phyloP scores from a whole-genome alignment of 2,888 invertebrate genomes.

The Drosophila stalkeri region DNA sequence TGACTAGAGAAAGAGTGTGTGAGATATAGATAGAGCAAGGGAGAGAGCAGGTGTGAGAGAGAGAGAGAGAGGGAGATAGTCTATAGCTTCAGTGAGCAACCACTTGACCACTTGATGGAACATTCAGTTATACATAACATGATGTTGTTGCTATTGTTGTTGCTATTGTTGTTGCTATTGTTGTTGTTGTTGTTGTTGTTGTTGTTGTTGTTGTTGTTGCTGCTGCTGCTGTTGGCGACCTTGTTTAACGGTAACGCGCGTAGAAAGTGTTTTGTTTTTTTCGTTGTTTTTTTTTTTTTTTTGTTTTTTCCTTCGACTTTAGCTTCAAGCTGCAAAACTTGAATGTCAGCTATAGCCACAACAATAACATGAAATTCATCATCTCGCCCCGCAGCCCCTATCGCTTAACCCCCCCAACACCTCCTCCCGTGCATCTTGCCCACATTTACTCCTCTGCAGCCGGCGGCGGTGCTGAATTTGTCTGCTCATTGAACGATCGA shows the following conservation, averaged over 20 bases:
- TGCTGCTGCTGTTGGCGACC: constrained; percentile 65
- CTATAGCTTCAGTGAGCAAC: constrained; percentile 12
- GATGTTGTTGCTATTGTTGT: constrained; percentile 22
- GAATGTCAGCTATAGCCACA: constrained; percentile 54
- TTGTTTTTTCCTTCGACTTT: constrained; percentile 6
- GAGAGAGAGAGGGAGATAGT: not conserved
- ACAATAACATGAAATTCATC: constrained; percentile 33
- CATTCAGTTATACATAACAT: constrained; percentile 41
- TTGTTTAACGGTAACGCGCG: constrained; percentile 81
- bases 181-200: constrained; percentile 31
- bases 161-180: constrained; percentile 13
- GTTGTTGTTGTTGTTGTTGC: constrained; percentile 12
- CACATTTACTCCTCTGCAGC: constrained; percentile 6
- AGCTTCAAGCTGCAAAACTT: constrained; percentile 66
- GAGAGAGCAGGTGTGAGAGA: not conserved
- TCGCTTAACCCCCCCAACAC: not conserved
- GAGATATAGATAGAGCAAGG: not conserved
- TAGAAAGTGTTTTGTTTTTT: constrained; percentile 76
- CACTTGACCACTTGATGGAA: constrained; percentile 46
- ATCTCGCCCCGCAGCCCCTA: not conserved
- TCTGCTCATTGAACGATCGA: constrained; percentile 55
- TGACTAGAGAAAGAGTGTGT: constrained; percentile 13
- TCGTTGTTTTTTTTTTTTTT: constrained; percentile 17
- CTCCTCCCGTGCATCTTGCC: not conserved
- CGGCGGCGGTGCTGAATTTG: constrained; percentile 23